Evolutionary conservation across 1,140 invertebrate genomes (phyloP).

Genomic region (Physella acuta): DNA sequence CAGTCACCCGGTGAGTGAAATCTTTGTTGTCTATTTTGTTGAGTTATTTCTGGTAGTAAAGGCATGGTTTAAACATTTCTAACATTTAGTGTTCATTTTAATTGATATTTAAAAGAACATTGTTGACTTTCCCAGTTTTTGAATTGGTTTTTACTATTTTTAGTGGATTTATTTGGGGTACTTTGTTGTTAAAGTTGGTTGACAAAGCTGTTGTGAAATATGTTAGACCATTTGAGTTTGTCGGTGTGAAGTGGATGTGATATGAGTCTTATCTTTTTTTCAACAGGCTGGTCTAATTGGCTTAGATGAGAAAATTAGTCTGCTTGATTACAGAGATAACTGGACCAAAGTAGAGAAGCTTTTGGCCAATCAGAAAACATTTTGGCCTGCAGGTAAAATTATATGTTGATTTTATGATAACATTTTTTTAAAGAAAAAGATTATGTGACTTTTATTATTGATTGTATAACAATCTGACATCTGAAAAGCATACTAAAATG

Average conservation of each 20-base stretch:
- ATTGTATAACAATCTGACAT: not conserved
- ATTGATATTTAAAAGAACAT: too few species aligned
- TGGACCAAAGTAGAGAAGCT: slow-evolving; percentile 24
- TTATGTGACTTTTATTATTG: not conserved
- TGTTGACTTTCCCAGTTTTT: too few species aligned
- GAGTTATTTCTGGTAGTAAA: too few species aligned
- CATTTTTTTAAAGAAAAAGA: not conserved
- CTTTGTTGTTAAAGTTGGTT: not conserved
- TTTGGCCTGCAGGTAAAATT: slow-evolving; percentile 20
- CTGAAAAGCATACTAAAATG: not conserved
- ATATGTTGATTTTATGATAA: not conserved
- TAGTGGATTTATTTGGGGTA: not conserved
- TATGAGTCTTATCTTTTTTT: not conserved
- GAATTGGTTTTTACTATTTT: not conserved
- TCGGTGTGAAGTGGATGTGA: not conserved
- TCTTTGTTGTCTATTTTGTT: too few species aligned
- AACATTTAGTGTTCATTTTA: too few species aligned
- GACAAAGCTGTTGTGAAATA: not conserved
- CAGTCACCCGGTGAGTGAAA: too few species aligned
- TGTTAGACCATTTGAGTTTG: not conserved
- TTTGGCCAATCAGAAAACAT: slow-evolving; percentile 14
- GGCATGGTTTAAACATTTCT: too few species aligned
- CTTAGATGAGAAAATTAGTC: slow-evolving; percentile 7
- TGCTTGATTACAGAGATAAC: slow-evolving; percentile 24
- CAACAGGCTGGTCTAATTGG: slow-evolving; percentile 20